Evolutionary conservation across 2,797 vertebrate genomes (phyloP).

Genomic region (Gymnothorax reevesii): DNA sequence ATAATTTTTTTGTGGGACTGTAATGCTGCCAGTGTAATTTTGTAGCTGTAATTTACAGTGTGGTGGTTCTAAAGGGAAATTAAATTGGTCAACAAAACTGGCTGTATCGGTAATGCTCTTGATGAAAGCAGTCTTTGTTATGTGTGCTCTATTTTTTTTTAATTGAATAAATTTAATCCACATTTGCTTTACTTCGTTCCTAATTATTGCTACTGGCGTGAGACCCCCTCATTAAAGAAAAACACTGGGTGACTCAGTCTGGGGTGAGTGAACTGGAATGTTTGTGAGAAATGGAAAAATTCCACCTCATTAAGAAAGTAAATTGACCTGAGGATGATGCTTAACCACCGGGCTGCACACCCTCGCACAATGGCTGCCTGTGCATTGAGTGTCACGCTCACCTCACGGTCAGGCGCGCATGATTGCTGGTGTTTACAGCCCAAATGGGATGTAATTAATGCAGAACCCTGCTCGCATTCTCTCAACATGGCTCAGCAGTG

Average conservation of each 20-base stretch:
- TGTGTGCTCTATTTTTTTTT: neutral
- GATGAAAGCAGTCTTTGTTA: neutral
- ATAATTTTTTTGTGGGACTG: neutral
- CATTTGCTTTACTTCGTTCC: conserved; percentile 6
- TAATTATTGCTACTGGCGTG: neutral
- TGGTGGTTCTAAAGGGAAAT: neutral
- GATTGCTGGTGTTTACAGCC: neutral
- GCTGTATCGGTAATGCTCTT: neutral
- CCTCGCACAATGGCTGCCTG: neutral
- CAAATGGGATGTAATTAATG: neutral
- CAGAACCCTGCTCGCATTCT: conserved; percentile 20
- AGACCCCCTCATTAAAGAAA: conserved; percentile 13
- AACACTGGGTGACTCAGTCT: neutral
- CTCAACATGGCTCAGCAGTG: conserved; percentile 21
- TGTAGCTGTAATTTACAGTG: neutral
- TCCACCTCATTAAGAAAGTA: neutral
- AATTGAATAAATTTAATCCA: conserved; percentile 8
- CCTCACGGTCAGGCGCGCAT: neutral
- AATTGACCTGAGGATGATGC: neutral
- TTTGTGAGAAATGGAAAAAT: conserved; percentile 9
- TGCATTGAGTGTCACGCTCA: neutral
- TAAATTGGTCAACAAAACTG: neutral
- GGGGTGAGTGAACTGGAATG: conserved; percentile 15
- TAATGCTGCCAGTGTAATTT: neutral
- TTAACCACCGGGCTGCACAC: neutral